Conservation (phyloP, 1,140 invertebrate genomes). For the Lepeophtheirus salmonis region DNA sequence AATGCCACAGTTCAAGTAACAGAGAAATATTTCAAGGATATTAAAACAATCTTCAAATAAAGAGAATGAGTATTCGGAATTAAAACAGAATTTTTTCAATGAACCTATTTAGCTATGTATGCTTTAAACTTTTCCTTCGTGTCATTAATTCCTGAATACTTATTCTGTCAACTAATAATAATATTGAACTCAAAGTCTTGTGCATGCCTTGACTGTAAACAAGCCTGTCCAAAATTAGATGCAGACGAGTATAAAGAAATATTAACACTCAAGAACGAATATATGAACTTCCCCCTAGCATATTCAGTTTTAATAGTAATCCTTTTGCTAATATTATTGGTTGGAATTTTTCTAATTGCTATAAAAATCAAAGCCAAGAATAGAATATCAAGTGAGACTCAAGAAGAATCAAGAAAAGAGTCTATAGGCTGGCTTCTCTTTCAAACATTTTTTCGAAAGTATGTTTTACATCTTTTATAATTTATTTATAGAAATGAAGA, state of each 20-base stretch:
- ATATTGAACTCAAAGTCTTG: not conserved
- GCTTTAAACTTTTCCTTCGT: too few relatives aligned
- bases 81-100: not conserved
- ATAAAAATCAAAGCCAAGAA: not conserved
- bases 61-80: not conserved
- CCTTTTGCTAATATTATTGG: conserved; percentile 3
- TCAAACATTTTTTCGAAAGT: not conserved
- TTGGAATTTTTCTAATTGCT: not conserved
- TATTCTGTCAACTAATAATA: too few relatives aligned
- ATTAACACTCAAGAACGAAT: not conserved
- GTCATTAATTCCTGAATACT: too few relatives aligned
- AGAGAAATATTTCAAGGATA: not conserved
- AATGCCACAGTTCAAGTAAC: not conserved
- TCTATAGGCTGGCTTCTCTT: not conserved
- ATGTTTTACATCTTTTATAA: not conserved
- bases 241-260: not conserved
- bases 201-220: not conserved
- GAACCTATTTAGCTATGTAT: too few relatives aligned
- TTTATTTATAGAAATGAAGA: not conserved
- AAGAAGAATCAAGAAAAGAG: not conserved
- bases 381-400: not conserved
- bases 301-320: not conserved
- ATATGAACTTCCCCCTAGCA: too few relatives aligned
- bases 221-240: not conserved
- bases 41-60: not conserved